Evolutionary conservation across 1,140 invertebrate genomes (phyloP).

Genomic region (Drosophila pseudoobscura): DNA sequence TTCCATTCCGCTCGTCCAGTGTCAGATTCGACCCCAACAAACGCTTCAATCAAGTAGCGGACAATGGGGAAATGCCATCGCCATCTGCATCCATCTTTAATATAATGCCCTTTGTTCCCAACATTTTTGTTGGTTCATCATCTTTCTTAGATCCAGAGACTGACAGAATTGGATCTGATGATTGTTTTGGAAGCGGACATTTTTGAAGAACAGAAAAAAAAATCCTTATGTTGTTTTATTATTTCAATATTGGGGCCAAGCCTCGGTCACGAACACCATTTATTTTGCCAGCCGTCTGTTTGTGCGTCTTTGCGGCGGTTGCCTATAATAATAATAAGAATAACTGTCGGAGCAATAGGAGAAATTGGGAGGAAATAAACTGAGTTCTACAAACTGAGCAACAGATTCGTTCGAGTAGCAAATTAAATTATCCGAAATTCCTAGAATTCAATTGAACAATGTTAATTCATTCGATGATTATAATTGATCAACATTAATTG

Average conservation of each 20-base stretch:
- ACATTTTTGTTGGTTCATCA: background rate
- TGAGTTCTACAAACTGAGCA: too few relatives aligned
- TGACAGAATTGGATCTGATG: too few relatives aligned
- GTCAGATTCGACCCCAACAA: constrained; percentile 26
- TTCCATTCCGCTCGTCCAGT: background rate
- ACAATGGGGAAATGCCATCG: constrained; percentile 11
- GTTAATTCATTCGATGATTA: constrained; percentile 32
- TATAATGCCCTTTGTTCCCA: constrained; percentile 8
- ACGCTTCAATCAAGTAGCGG: constrained; percentile 40
- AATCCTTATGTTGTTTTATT: too few relatives aligned
- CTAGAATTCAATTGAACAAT: constrained; percentile 39
- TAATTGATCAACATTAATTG: constrained; percentile 45
- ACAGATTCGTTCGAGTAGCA: constrained; percentile 20
- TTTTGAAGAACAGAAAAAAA: too few relatives aligned
- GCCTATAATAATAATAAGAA: too few relatives aligned
- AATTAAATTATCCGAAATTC: constrained; percentile 38
- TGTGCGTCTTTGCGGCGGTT: too few relatives aligned
- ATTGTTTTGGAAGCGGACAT: too few relatives aligned
- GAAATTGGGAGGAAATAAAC: too few relatives aligned
- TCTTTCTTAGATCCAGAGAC: background rate
- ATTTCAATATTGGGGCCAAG: too few relatives aligned
- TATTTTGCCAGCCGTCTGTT: too few relatives aligned
- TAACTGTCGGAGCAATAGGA: too few relatives aligned
- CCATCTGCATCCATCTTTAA: constrained; percentile 14
- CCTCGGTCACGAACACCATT: too few relatives aligned